Conservation (phyloP, 2,113 vertebrate genomes). For the Edolisoma coerulescens region DNA sequence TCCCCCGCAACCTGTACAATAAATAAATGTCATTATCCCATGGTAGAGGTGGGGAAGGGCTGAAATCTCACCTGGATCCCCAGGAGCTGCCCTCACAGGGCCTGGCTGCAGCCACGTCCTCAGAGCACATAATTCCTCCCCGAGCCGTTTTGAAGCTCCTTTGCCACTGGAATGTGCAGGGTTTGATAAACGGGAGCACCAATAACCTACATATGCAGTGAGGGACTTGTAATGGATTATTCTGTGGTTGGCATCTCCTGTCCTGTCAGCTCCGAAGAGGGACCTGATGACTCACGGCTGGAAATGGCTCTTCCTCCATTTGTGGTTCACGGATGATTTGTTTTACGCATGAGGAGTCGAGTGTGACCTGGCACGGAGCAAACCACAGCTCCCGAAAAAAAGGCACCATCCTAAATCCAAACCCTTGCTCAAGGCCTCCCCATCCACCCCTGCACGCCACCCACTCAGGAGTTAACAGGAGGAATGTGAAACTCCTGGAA, state of each 20-base stretch:
- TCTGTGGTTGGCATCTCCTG: not conserved
- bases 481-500: not conserved
- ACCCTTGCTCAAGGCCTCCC: not conserved
- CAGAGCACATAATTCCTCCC: not conserved
- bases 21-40: not conserved
- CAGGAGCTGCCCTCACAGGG: not conserved
- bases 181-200: not conserved
- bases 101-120: not conserved
- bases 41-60: not conserved
- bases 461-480: not conserved
- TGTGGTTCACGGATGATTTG: not conserved
- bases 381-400: not conserved
- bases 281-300: conserved; percentile 12
- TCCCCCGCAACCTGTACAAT: not conserved
- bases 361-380: not conserved
- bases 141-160: not conserved
- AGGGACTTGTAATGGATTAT: not conserved
- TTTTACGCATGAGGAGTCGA: not conserved
- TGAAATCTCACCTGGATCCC: not conserved
- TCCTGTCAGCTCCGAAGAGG: not conserved
- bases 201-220: not conserved
- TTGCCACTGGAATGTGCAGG: not conserved
- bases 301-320: not conserved
- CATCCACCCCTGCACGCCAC: not conserved
- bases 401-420: not conserved